Evolutionary conservation across 2,797 vertebrate genomes (phyloP).

Genomic region (Dallia pectoralis): DNA sequence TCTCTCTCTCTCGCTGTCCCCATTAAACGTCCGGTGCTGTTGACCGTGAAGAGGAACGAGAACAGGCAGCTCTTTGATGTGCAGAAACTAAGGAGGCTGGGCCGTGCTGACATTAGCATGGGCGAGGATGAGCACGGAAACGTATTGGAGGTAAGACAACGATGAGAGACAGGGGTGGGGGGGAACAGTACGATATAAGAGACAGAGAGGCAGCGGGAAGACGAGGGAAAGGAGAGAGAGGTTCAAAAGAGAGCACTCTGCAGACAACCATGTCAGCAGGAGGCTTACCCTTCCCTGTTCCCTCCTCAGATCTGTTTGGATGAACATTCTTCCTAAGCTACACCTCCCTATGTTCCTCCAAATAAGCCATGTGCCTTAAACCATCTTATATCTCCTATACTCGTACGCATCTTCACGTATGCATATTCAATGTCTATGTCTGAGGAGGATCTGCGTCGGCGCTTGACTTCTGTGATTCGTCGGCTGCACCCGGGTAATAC

Average conservation of each 20-base stretch:
- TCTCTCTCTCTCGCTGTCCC: slow-evolving; percentile 53
- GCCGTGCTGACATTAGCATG: slow-evolving; percentile 40
- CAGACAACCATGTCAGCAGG: slow-evolving; percentile 9
- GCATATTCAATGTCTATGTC: slow-evolving; percentile 49
- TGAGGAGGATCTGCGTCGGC: slow-evolving; percentile 18
- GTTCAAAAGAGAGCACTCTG: background rate
- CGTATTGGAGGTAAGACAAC: background rate
- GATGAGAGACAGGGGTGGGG: slow-evolving; percentile 31
- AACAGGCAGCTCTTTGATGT: slow-evolving; percentile 66
- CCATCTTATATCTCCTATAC: too few relatives aligned
- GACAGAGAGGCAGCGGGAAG: background rate
- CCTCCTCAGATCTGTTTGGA: slow-evolving; percentile 36
- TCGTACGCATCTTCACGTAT: too few relatives aligned
- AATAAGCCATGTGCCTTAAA: slow-evolving; percentile 38
- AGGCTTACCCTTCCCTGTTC: slow-evolving; percentile 16
- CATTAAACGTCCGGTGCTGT: slow-evolving; percentile 51
- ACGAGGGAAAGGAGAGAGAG: slow-evolving; percentile 20
- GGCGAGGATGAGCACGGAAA: slow-evolving; percentile 6
- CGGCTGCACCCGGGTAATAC: slow-evolving; percentile 38
- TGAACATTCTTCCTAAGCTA: slow-evolving; percentile 43
- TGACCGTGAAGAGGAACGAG: slow-evolving; percentile 52
- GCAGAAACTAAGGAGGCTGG: slow-evolving; percentile 48
- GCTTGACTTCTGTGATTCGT: slow-evolving; percentile 27
- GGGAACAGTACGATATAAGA: background rate
- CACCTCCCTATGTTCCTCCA: slow-evolving; percentile 39